Base-by-base conservation (phyloP, 1,140 invertebrate species). In the Drosophila triauraria region DNA sequence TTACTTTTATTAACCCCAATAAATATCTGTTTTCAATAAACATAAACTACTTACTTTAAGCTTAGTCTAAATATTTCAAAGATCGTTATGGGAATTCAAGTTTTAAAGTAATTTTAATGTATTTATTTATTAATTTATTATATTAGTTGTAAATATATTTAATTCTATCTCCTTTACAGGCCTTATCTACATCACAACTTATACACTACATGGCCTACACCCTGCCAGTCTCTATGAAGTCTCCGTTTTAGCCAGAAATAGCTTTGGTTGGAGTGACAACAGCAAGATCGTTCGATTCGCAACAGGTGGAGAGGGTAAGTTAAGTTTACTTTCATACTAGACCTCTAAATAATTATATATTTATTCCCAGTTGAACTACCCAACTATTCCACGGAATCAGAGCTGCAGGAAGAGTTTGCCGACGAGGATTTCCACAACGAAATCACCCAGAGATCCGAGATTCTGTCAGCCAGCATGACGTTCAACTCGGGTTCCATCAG, bases 181-280 rank as follows among this genome's bases (percentile, higher is more conserved):
- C 7, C 94, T 95, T 2, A 93, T 96, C 44, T 95, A 96, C 72
- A 94, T 94, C 2, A 95, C 95, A 58, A 94, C 94, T 1, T 96
- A 95, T 68, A 95, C 95, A 8, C 91, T 96, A 6, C 94, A 94
- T 43, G 95, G 95, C n/a, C 92, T 96, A 5, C 93, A 94, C 32
- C 93, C 93, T 20, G 94, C 94, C 30, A 94, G 94, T 9, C 92
- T 95, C n/a, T 96, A 96, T 75, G 96, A 96, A 83, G 95, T 95
- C 2, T 91, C 94, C 3, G 93, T 96, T 12, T 88, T 95, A 23
- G 95, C 95, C 2, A 94, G 95, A 84, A 96, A 96, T 93, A 94
- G 94, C 68, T 96, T 95, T 76, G 96, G 96, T 4, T 96, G 95
- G 94, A 96, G 95, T 54, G 94, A 95, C 75, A 94, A 95, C 2